Percentiles rank a stretch among this genome's conserved stretches.
Conservation (phyloP, 2,113 vertebrate genomes). For the Sinocyclocheilus rhinocerous region DNA sequence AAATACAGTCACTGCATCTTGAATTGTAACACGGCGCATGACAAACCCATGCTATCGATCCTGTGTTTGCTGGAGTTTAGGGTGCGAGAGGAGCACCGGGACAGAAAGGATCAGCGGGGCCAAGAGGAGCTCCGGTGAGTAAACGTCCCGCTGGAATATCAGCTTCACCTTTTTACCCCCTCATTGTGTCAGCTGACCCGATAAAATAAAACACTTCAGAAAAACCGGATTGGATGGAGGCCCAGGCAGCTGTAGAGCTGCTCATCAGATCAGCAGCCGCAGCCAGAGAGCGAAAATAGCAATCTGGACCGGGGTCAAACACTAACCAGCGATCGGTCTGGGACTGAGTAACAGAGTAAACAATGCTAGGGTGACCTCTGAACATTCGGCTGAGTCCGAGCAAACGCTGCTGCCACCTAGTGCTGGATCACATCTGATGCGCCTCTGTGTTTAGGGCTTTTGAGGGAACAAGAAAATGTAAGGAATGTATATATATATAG, state of each 20-base stretch:
- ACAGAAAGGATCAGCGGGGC: slow-evolving; percentile 57
- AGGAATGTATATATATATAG: no score
- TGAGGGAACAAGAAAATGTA: no score
- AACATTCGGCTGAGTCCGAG: not conserved
- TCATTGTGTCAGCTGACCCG: not conserved
- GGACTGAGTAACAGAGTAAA: slow-evolving; percentile 11
- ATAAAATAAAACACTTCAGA: slow-evolving; percentile 9
- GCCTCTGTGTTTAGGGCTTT: no score
- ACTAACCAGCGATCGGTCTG: not conserved
- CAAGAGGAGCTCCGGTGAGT: slow-evolving; percentile 61
- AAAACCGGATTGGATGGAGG: slow-evolving; percentile 2
- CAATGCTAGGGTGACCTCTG: slow-evolving; percentile 30
- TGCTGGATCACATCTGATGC: not conserved
- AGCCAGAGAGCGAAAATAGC: not conserved
- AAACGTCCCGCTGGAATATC: slow-evolving; percentile 18
- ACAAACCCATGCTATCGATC: slow-evolving; percentile 16
- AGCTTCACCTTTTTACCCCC: slow-evolving; percentile 5
- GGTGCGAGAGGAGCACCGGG: slow-evolving; percentile 59
- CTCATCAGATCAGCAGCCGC: not conserved
- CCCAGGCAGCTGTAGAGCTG: not conserved
- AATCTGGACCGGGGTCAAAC: not conserved
- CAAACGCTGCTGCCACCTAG: not conserved
- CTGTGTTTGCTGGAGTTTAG: slow-evolving; percentile 47
- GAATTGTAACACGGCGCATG: no score
- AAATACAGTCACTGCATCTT: not conserved